These are phyloP conservation scores for Heliconius ethilla DNA, from an alignment of 2,888 invertebrate genomes.

Conservation along the genomic window DNA sequence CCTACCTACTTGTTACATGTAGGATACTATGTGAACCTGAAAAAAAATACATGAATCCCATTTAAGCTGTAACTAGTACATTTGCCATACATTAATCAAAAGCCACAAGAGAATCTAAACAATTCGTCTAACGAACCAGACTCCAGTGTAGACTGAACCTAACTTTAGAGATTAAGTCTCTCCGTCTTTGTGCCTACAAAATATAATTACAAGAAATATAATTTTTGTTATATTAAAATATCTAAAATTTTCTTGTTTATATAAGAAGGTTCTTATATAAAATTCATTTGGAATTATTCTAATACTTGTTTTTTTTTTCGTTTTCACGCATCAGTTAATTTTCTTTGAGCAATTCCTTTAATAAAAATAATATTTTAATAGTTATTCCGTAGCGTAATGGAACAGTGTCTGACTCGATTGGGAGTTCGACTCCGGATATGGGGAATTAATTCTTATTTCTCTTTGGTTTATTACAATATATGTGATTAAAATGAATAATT, in stretches of 20 bases:
- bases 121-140: constrained; percentile 16
- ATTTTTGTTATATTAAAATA: not conserved
- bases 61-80: not conserved
- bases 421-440: too few relatives aligned
- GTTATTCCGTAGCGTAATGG: too few relatives aligned
- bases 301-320: not conserved
- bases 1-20: too few relatives aligned
- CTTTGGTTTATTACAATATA: too few relatives aligned
- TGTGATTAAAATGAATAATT: too few relatives aligned
- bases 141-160: constrained; percentile 12
- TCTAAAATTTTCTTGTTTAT: not conserved
- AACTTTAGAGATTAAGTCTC: not conserved
- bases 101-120: constrained; percentile 18
- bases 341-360: not conserved
- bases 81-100: constrained; percentile 18
- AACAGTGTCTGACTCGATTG: too few relatives aligned
- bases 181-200: not conserved
- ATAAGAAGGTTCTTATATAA: not conserved
- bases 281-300: not conserved
- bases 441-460: too few relatives aligned
- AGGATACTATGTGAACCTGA: too few relatives aligned
- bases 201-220: not conserved
- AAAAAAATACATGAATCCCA: not conserved
- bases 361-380: not conserved
- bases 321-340: not conserved